A percentile compares a stretch with the other conserved stretches of the same genome.
Conservation (phyloP, 2,113 vertebrate genomes). For the Scalopus aquaticus region DNA sequence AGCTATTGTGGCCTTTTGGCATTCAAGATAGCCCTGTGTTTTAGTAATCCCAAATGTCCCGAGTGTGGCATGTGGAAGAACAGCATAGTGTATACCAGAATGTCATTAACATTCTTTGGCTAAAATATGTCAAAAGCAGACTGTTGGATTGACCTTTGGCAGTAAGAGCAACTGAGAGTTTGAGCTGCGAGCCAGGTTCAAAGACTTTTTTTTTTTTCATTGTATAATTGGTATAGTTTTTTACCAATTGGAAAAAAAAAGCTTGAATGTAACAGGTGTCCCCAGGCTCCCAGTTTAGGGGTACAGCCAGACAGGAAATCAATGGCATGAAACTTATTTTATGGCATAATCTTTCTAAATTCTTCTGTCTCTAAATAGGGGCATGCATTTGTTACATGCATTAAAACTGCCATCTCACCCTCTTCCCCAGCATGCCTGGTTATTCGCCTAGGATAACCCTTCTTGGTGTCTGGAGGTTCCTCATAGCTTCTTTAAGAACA, state of each 20-base stretch:
- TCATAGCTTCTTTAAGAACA: neutral
- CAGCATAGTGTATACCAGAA: slow-evolving; percentile 50
- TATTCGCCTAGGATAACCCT: neutral
- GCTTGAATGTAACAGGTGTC: slow-evolving; percentile 23
- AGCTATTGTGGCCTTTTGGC: neutral
- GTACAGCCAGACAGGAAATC: neutral
- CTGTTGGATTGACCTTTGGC: slow-evolving; percentile 71
- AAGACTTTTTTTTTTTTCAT: neutral
- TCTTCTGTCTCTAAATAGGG: neutral
- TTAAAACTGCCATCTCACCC: neutral
- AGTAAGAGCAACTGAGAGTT: slow-evolving; percentile 68
- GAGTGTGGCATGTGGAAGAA: neutral
- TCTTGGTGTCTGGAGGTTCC: neutral
- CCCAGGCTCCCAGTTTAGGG: neutral
- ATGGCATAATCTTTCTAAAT: neutral
- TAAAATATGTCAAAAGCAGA: slow-evolving; percentile 70
- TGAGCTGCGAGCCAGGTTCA: slow-evolving; percentile 58
- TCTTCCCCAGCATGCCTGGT: neutral
- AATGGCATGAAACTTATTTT: neutral
- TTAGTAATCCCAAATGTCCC: slow-evolving; percentile 48
- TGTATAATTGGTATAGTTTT: slow-evolving; percentile 44
- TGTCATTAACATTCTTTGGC: slow-evolving; percentile 70
- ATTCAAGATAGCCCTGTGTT: slow-evolving; percentile 2
- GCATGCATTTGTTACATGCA: neutral
- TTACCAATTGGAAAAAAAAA: slow-evolving; percentile 38